Conservation (phyloP, 2,888 invertebrate species). For the Brachynemurus nebulosus region DNA sequence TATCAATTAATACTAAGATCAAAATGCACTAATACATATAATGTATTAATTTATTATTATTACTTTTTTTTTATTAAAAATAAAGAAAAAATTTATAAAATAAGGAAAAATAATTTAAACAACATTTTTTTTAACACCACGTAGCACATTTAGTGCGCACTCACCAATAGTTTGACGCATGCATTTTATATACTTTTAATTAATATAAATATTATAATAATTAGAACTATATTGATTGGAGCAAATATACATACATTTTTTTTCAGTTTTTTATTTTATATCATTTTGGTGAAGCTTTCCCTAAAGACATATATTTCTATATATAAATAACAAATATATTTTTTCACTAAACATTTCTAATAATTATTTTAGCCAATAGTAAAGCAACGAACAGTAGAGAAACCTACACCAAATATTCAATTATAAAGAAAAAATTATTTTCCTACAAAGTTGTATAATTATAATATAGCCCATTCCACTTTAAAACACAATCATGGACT, state of each 20-base stretch:
- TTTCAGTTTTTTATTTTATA: not conserved
- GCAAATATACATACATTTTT: conserved; percentile 5
- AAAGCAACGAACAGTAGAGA: conserved; percentile 3
- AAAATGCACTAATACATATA: too few relatives aligned
- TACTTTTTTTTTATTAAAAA: not conserved
- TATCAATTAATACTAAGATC: too few relatives aligned
- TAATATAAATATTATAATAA: conserved; percentile 4
- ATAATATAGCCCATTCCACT: too few relatives aligned
- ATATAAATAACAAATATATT: too few relatives aligned
- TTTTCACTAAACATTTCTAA: too few relatives aligned
- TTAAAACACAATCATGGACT: too few relatives aligned
- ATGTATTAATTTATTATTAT: not conserved
- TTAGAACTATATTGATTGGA: conserved; percentile 3
- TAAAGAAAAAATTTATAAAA: not conserved
- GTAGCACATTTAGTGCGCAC: conserved; percentile 4
- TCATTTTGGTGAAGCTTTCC: not conserved
- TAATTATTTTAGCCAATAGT: too few relatives aligned
- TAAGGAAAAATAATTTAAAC: conserved; percentile 2
- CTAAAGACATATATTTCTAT: not conserved
- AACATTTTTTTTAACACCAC: conserved; percentile 8
- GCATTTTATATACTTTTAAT: conserved; percentile 4
- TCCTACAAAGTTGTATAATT: not conserved
- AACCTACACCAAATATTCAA: conserved; percentile 9
- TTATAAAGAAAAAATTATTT: not conserved
- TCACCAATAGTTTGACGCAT: conserved; percentile 3